A percentile compares a stretch with the other conserved stretches of the same genome.
Evolutionary conservation across 2,888 invertebrate genomes (phyloP).

Genomic region (Acleris emargana): DNA sequence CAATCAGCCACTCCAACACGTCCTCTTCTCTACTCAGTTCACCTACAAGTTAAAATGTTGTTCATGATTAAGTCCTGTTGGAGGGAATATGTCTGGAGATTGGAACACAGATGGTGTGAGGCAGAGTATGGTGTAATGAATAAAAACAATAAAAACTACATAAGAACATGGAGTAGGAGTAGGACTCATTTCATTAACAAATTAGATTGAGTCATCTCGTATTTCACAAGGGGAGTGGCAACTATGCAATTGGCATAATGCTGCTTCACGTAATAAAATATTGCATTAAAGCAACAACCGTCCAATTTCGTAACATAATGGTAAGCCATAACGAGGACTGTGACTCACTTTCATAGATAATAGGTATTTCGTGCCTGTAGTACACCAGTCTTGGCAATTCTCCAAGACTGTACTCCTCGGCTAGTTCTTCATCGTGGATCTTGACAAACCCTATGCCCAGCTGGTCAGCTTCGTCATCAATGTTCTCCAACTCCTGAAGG

Average conservation of each 20-base stretch:
- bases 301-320: conserved; percentile 56
- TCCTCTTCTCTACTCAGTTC: conserved; percentile 95
- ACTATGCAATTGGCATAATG: conserved; percentile 7
- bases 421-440: conserved; percentile 95
- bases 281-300: conserved; percentile 42
- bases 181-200: background rate
- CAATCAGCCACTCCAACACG: conserved; percentile 96
- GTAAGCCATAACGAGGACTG: conserved; percentile 59
- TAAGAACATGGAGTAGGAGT: background rate
- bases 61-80: no score
- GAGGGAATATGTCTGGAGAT: no score
- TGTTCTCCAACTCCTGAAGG: conserved; percentile 95
- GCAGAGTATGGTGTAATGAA: no score
- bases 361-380: conserved; percentile 96
- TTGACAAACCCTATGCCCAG: conserved; percentile 97
- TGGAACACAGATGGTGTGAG: no score
- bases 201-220: conserved; percentile 7
- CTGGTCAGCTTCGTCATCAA: conserved; percentile 97
- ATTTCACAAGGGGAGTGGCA: background rate
- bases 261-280: conserved; percentile 12
- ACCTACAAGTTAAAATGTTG: conserved; percentile 70
- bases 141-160: no score
- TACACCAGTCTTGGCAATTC: conserved; percentile 94
- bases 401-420: conserved; percentile 96
- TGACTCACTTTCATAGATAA: conserved; percentile 94